These are phyloP conservation scores for Arvicanthis niloticus DNA, from an alignment of 2,113 vertebrate species.

Conservation along the genomic window DNA sequence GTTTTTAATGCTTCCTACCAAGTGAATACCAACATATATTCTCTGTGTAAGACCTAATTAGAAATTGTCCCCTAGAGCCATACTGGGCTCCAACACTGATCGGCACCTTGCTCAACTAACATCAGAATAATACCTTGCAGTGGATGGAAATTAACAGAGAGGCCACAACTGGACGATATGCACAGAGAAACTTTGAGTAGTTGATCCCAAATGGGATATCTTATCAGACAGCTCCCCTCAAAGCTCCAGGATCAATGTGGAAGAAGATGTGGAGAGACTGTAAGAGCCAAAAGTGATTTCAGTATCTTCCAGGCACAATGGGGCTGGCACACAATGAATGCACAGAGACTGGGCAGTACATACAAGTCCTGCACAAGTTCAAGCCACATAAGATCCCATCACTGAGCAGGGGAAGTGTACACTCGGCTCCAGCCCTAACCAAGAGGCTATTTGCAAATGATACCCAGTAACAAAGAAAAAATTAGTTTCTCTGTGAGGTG, in stretches of 20 bases:
- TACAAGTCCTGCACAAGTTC: neutral
- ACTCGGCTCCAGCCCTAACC: neutral
- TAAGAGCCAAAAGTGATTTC: neutral
- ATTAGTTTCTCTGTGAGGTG: neutral
- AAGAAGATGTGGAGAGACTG: neutral
- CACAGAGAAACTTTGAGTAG: neutral
- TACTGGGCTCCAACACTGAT: neutral
- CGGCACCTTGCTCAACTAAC: neutral
- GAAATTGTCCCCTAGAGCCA: neutral
- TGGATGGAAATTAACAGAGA: neutral
- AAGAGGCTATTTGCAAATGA: neutral
- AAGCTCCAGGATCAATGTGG: neutral
- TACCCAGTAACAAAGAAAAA: neutral
- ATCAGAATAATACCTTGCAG: neutral
- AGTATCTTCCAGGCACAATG: neutral
- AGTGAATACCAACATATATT: accelerated
- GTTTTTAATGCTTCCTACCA: neutral
- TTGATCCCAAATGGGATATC: neutral
- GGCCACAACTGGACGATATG: neutral
- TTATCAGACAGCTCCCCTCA: neutral
- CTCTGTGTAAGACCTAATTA: neutral
- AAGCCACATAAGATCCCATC: neutral
- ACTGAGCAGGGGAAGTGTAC: neutral
- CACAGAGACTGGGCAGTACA: neutral
- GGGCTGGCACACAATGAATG: neutral